These are phyloP conservation scores for Numenius phaeopus DNA, from an alignment of 2,797 vertebrate species.

Conservation along the genomic window DNA sequence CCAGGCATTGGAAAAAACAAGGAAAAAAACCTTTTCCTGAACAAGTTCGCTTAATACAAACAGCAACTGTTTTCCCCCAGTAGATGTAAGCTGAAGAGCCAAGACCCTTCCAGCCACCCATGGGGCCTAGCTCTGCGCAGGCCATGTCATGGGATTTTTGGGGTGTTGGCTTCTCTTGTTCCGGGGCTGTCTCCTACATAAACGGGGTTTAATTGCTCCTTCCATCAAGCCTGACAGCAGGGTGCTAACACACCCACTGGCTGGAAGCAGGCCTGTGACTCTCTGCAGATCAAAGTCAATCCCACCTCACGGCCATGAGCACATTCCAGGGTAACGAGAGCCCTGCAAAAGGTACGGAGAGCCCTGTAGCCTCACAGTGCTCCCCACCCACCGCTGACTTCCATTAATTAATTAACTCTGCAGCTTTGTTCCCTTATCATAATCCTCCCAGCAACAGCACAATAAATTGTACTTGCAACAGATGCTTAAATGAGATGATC, in stretches of 20 bases:
- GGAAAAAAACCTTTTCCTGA: not conserved
- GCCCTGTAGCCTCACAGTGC: not conserved
- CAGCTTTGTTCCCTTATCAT: slow-evolving; percentile 64
- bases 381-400: slow-evolving; percentile 44
- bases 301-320: not conserved
- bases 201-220: not conserved
- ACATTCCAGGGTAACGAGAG: slow-evolving; percentile 30
- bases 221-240: not conserved
- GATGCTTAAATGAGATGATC: slow-evolving; percentile 31
- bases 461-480: slow-evolving; percentile 37
- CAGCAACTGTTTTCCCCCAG: not conserved
- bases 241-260: not conserved
- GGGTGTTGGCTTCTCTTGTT: not conserved
- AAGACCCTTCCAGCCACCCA: not conserved
- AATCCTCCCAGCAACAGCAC: slow-evolving; percentile 47
- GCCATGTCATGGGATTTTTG: not conserved
- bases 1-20: not conserved
- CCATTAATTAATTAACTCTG: slow-evolving; percentile 66
- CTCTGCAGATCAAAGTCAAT: slow-evolving; percentile 49
- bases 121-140: fast-evolving
- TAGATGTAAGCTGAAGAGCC: not conserved
- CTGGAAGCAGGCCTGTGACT: slow-evolving; percentile 13
- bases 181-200: not conserved
- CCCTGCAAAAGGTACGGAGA: not conserved
- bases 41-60: fast-evolving